Conservation (phyloP, 2,113 vertebrate genomes). For the Phalacrocorax brasilianus region DNA sequence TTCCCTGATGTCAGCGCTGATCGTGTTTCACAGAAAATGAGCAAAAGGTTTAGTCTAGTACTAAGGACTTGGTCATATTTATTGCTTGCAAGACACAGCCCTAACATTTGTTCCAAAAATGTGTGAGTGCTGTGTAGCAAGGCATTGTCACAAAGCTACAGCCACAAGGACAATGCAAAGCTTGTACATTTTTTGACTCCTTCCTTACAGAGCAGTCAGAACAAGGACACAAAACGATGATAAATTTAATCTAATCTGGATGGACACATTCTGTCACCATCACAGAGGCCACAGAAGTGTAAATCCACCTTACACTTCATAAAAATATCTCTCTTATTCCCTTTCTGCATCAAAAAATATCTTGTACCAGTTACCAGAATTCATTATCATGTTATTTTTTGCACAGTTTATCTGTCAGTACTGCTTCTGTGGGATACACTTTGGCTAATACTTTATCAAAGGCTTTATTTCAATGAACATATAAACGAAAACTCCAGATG, state of each 20-base stretch:
- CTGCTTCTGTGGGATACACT: background rate
- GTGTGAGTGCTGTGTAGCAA: background rate
- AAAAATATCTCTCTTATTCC: background rate
- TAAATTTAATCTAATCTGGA: background rate
- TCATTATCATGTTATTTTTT: background rate
- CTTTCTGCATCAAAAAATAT: background rate
- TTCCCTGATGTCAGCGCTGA: background rate
- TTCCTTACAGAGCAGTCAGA: background rate
- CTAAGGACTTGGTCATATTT: background rate
- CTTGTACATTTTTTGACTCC: background rate
- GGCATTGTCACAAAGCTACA: background rate
- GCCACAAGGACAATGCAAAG: background rate
- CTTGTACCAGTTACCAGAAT: background rate
- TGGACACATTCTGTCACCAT: background rate
- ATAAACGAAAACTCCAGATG: background rate
- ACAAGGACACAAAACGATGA: fast-evolving
- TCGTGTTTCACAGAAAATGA: background rate
- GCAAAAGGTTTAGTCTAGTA: background rate
- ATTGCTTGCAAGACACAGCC: background rate
- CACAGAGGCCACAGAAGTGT: background rate
- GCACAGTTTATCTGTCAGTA: background rate
- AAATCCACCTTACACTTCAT: background rate
- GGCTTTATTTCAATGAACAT: background rate
- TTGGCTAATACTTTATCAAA: background rate
- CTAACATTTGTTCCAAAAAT: background rate